Conservation (phyloP, 2,113 vertebrate genomes). For the Paratilapia polleni region DNA sequence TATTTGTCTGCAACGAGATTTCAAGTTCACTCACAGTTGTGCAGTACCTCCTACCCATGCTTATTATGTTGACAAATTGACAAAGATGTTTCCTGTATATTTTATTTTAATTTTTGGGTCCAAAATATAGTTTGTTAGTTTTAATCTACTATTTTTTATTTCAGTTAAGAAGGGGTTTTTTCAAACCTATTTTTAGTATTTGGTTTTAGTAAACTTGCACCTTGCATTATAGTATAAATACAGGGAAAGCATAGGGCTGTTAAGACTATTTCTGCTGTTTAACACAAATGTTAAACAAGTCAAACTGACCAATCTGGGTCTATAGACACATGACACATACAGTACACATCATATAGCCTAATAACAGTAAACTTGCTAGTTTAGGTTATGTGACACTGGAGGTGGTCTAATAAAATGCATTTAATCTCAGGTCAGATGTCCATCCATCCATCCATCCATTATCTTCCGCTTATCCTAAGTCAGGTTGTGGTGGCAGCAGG, state of each 20-base stretch:
- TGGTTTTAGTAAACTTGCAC: neutral
- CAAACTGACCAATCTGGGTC: neutral
- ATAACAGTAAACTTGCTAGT: too few species aligned
- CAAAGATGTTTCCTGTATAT: neutral
- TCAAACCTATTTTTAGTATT: neutral
- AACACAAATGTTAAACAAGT: neutral
- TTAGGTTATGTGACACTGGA: neutral
- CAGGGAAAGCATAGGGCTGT: neutral
- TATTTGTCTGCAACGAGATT: too few species aligned
- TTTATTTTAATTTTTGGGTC: neutral
- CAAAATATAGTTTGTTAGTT: too few species aligned
- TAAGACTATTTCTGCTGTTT: neutral
- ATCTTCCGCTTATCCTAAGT: neutral
- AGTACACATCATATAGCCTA: too few species aligned
- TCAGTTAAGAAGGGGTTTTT: neutral
- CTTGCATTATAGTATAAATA: neutral
- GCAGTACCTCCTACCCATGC: neutral
- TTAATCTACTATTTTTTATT: too few species aligned
- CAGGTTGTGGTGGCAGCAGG: neutral
- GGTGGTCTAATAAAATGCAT: neutral
- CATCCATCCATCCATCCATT: neutral
- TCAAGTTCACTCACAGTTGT: neutral
- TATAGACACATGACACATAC: too few species aligned
- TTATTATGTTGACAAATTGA: neutral
- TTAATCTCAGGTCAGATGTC: neutral